Percentiles rank a stretch among this genome's conserved stretches.
Conservation (phyloP, 2,888 invertebrate genomes). For the Oscheius sp. region DNA sequence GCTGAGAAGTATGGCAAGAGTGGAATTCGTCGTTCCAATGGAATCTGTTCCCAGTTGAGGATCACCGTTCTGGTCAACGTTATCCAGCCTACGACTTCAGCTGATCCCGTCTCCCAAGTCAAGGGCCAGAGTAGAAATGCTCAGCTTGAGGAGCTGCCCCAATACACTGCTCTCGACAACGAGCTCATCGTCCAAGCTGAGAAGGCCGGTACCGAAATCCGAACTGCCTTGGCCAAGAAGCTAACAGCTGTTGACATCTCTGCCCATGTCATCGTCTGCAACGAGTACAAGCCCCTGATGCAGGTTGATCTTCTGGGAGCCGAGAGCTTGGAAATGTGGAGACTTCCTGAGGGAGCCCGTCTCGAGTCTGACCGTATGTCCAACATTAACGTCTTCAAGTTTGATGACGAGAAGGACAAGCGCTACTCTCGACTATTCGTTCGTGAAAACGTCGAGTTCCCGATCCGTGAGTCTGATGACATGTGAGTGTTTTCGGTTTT, state of each 20-base stretch:
- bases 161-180: constrained; percentile 39
- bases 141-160: constrained; percentile 40
- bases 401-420: constrained; percentile 49
- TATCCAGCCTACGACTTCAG: constrained; percentile 17
- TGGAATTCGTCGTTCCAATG: constrained; percentile 43
- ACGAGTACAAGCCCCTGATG: constrained; percentile 48
- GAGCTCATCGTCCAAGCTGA: constrained; percentile 40
- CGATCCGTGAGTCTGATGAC: constrained; percentile 37
- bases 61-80: constrained; percentile 43
- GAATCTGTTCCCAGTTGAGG: constrained; percentile 47
- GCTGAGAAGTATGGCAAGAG: constrained; percentile 26
- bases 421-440: constrained; percentile 57
- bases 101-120: constrained; percentile 26
- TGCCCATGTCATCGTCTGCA: constrained; percentile 45
- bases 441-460: constrained; percentile 48
- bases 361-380: constrained; percentile 55
- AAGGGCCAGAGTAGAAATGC: constrained; percentile 36
- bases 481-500: constrained; percentile 7
- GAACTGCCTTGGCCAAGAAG: constrained; percentile 28
- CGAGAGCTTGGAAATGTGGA: constrained; percentile 67
- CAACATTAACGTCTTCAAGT: constrained; percentile 55
- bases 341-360: constrained; percentile 55
- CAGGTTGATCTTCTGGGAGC: constrained; percentile 49
- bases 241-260: constrained; percentile 34
- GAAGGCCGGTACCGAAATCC: constrained; percentile 32